A percentile compares a stretch with the other conserved stretches of the same genome.
Evolutionary conservation across 2,888 invertebrate species (phyloP).

Genomic region (Ormyrus labotus): DNA sequence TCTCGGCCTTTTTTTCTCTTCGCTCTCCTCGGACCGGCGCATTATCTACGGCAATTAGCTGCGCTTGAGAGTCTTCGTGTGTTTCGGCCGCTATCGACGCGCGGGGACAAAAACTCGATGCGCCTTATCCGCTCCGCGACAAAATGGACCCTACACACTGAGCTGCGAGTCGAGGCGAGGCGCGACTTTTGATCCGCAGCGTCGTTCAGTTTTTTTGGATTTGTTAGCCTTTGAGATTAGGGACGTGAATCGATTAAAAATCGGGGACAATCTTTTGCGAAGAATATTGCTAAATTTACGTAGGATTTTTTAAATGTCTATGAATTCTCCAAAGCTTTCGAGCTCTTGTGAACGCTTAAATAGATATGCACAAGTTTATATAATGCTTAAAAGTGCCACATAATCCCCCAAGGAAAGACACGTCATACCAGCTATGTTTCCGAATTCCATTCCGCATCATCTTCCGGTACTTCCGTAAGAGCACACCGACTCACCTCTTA

Average conservation of each 20-base stretch:
- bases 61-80: constrained; percentile 66
- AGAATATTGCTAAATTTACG: too few species aligned
- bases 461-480: constrained; percentile 24
- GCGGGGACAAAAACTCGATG: background rate
- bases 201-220: constrained; percentile 3
- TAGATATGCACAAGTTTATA: too few species aligned
- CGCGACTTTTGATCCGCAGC: background rate
- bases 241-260: too few species aligned
- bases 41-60: constrained; percentile 69
- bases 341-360: too few species aligned
- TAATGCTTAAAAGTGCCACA: too few species aligned
- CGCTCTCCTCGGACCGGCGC: constrained; percentile 25
- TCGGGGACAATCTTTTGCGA: too few species aligned
- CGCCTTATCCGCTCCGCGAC: background rate
- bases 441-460: background rate
- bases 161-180: background rate
- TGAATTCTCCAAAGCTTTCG: too few species aligned
- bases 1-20: constrained; percentile 1
- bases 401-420: background rate
- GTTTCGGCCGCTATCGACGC: constrained; percentile 57
- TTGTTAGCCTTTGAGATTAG: too few species aligned
- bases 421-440: background rate
- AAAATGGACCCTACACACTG: constrained; percentile 21
- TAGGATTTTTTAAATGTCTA: too few species aligned
- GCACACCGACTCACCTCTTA: background rate